A percentile compares a stretch with the other conserved stretches of the same genome.
Evolutionary conservation across 2,797 vertebrate species (phyloP).

Genomic region (Sebastes itinus): DNA sequence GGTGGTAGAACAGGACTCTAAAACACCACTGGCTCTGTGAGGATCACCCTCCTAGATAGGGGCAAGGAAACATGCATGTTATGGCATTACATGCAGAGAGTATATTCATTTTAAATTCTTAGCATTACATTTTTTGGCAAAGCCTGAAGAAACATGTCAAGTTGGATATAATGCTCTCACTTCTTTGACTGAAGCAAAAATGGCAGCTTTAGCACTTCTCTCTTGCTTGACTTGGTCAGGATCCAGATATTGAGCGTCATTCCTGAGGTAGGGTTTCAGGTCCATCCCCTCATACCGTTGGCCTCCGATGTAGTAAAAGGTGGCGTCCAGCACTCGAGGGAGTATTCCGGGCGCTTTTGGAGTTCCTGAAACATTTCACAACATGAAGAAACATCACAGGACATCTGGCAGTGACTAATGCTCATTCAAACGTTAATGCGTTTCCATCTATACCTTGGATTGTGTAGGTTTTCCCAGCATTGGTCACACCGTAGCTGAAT

Average conservation of each 20-base stretch:
- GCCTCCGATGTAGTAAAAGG: constrained; percentile 82
- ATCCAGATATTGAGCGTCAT: constrained; percentile 81
- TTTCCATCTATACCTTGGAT: constrained; percentile 85
- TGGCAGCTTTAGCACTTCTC: constrained; percentile 77
- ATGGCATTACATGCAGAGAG: background rate
- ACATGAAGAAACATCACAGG: background rate
- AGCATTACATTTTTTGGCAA: background rate
- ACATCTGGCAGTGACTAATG: background rate
- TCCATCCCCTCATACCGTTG: constrained; percentile 86
- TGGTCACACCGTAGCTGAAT: constrained; percentile 94
- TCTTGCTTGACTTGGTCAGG: constrained; percentile 85
- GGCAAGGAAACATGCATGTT: background rate
- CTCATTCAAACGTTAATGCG: background rate
- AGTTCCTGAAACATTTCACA: constrained; percentile 74
- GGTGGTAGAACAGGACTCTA: constrained; percentile 30
- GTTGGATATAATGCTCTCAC: constrained; percentile 56
- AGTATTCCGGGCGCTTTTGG: constrained; percentile 88
- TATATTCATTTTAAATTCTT: background rate
- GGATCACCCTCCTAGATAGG: constrained; percentile 70
- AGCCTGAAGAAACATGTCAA: background rate
- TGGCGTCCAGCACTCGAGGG: constrained; percentile 84
- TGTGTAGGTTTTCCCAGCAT: constrained; percentile 93
- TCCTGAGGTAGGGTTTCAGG: constrained; percentile 88
- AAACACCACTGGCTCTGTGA: constrained; percentile 23
- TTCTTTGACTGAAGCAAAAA: constrained; percentile 87